Evolutionary conservation across 2,797 vertebrate genomes (phyloP).

Genomic region (Hybognathus amarus): DNA sequence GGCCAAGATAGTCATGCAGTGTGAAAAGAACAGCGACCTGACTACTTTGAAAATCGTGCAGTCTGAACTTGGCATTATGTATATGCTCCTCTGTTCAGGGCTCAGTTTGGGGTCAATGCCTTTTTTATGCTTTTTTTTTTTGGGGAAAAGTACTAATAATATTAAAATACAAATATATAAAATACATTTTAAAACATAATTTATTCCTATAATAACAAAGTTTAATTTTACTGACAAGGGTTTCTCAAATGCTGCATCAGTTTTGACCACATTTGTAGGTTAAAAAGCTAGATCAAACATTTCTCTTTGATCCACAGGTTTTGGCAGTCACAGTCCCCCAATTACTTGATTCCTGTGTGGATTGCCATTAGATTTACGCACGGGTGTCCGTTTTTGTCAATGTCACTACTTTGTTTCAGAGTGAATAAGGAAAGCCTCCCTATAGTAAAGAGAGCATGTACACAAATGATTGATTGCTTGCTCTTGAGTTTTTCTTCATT

Average conservation of each 20-base stretch:
- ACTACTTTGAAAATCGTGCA: too few relatives aligned
- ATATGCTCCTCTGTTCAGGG: not conserved
- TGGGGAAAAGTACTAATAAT: too few relatives aligned
- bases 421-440: conserved; percentile 13
- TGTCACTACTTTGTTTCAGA: conserved; percentile 39
- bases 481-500: conserved; percentile 48
- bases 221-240: too few relatives aligned
- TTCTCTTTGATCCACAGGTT: conserved; percentile 20
- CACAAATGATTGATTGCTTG: conserved; percentile 48
- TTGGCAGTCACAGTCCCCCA: not conserved
- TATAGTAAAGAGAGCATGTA: conserved; percentile 21
- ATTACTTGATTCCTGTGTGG: conserved; percentile 2
- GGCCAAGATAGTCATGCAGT: too few relatives aligned
- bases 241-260: not conserved
- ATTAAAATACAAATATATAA: too few relatives aligned
- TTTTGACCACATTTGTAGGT: conserved; percentile 5
- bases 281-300: conserved; percentile 1
- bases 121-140: not conserved
- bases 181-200: too few relatives aligned
- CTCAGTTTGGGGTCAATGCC: too few relatives aligned
- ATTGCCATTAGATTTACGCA: conserved; percentile 15
- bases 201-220: too few relatives aligned
- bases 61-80: too few relatives aligned
- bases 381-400: not conserved
- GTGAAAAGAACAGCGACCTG: too few relatives aligned